A percentile compares a stretch with the other conserved stretches of the same genome.
Evolutionary conservation across 1,140 invertebrate genomes (phyloP).

Genomic region (Cataglyphis hispanica): DNA sequence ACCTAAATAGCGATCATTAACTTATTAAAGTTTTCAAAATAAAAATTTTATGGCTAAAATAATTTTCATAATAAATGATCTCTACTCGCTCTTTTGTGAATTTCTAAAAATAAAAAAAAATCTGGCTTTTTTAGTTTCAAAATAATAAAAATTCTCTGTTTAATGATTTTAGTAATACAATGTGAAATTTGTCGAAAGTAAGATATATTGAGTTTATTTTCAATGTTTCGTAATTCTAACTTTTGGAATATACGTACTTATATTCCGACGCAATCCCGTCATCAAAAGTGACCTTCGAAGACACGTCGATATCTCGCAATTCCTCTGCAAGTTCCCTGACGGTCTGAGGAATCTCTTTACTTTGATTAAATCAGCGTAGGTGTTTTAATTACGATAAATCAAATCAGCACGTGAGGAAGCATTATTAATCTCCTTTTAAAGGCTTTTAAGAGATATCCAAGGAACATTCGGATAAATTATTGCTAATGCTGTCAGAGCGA

Average conservation of each 20-base stretch:
- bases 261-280: background rate
- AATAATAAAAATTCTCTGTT: background rate
- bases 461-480: conserved; percentile 36
- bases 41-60: background rate
- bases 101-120: background rate
- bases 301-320: conserved; percentile 49
- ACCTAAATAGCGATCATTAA: background rate
- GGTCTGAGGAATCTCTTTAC: conserved; percentile 59
- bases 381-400: conserved; percentile 75
- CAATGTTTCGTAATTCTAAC: background rate
- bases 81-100: background rate
- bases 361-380: conserved; percentile 74
- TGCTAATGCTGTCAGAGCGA: conserved; percentile 14
- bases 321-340: conserved; percentile 29
- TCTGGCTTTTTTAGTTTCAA: background rate
- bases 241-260: background rate
- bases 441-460: background rate
- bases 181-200: background rate
- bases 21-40: background rate
- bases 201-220: background rate
- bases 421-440: conserved; percentile 58
- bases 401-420: conserved; percentile 50
- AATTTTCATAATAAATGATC: background rate
- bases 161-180: background rate
- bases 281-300: conserved; percentile 55